Evolutionary conservation across 2,113 vertebrate genomes (phyloP).

Genomic region (Scomber scombrus): DNA sequence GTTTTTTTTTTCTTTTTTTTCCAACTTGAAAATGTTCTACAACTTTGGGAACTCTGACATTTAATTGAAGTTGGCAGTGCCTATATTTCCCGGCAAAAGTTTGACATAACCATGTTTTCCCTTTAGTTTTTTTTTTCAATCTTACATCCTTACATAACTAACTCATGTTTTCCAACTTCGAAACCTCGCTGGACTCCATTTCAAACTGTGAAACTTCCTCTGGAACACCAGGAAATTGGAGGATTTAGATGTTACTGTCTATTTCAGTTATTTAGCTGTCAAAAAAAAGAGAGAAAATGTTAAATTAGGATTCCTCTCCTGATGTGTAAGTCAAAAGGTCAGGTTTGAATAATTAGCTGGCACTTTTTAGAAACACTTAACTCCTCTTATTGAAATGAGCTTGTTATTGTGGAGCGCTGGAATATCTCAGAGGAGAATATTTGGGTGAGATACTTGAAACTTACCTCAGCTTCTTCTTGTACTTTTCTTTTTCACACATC

Average conservation of each 20-base stretch:
- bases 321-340: constrained; percentile 23
- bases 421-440: constrained; percentile 19
- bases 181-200: not conserved
- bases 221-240: not conserved
- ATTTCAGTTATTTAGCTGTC: constrained; percentile 6
- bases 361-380: constrained; percentile 14
- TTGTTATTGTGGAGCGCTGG: constrained; percentile 12
- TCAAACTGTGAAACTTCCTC: constrained; percentile 1
- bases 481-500: constrained; percentile 10
- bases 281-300: not conserved
- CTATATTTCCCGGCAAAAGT: not conserved
- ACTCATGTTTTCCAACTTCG: constrained; percentile 3
- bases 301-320: not conserved
- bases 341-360: constrained; percentile 41
- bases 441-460: constrained; percentile 40
- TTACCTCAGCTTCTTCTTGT: not conserved
- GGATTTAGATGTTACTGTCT: not conserved
- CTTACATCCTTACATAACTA: not conserved
- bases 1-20: too few relatives aligned
- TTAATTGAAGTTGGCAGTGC: not conserved
- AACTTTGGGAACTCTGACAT: not conserved
- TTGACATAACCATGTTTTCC: not conserved
- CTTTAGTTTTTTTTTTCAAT: not conserved
- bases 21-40: not conserved
- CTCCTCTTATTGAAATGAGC: constrained; percentile 13